Evolutionary conservation across 2,888 invertebrate species (phyloP).

Genomic region (Pantelozetes paolii): DNA sequence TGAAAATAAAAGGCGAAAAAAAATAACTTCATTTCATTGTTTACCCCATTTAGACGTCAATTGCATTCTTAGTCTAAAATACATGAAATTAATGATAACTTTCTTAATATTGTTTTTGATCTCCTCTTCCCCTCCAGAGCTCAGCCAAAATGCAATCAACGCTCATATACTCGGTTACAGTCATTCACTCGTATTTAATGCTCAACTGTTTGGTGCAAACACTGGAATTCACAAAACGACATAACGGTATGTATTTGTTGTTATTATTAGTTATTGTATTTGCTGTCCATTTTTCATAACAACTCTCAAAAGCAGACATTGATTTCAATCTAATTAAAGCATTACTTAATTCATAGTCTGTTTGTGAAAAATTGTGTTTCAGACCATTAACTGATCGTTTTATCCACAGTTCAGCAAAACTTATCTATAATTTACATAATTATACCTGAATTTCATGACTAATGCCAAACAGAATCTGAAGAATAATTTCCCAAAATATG

Average conservation of each 20-base stretch:
- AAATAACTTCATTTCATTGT: neutral
- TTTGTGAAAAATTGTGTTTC: neutral
- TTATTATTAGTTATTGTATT: neutral
- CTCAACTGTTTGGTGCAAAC: neutral
- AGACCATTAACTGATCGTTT: neutral
- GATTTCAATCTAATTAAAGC: no score
- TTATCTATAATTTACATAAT: neutral
- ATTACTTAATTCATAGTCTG: no score
- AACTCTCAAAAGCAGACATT: neutral
- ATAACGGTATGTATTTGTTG: constrained; percentile 18
- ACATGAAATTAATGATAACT: constrained; percentile 21
- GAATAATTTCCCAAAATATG: neutral
- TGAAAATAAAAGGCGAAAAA: neutral
- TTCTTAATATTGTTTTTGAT: neutral
- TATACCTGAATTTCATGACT: neutral
- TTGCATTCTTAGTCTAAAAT: neutral
- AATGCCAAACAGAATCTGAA: neutral
- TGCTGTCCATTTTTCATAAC: neutral
- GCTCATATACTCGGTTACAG: constrained; percentile 17
- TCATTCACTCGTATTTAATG: constrained; percentile 22
- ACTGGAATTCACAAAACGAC: constrained; percentile 13
- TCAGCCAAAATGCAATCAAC: constrained; percentile 33
- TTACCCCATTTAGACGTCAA: constrained; percentile 1
- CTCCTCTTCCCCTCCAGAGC: neutral
- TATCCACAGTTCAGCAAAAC: no score